Evolutionary conservation across 2,888 invertebrate genomes (phyloP).

Genomic region (Argyra leucocephala): DNA sequence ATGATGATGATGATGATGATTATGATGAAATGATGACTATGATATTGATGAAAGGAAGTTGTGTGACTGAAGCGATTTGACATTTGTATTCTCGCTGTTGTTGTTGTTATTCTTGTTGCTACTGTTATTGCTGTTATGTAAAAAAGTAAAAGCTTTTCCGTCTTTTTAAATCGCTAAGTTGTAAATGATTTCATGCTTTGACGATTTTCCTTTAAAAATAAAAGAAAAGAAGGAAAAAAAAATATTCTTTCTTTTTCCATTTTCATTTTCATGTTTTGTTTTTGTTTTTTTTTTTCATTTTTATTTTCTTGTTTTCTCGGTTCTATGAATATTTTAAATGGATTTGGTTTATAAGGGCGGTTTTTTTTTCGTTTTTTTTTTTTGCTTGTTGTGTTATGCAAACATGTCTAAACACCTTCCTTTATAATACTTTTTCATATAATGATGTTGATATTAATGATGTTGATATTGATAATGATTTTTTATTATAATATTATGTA

Average conservation of each 20-base stretch:
- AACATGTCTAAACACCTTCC: too few relatives aligned
- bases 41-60: not conserved
- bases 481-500: too few relatives aligned
- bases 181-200: constrained; percentile 1
- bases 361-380: too few relatives aligned
- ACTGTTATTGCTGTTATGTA: too few relatives aligned
- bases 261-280: not conserved
- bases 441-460: too few relatives aligned
- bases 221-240: not conserved
- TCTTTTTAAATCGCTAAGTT: not conserved
- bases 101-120: too few relatives aligned
- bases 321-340: not conserved
- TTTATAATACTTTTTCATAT: too few relatives aligned
- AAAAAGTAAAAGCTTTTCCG: constrained; percentile 6
- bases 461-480: too few relatives aligned
- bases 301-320: not conserved
- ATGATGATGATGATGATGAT: not conserved
- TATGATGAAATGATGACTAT: too few relatives aligned
- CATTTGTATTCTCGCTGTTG: not conserved
- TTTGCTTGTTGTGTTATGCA: too few relatives aligned
- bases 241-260: not conserved
- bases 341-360: too few relatives aligned
- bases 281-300: not conserved
- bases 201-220: not conserved
- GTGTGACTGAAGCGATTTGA: not conserved